phyloP scores from a whole-genome alignment of 2,888 invertebrate species.

The Andricus quercusramuli region DNA sequence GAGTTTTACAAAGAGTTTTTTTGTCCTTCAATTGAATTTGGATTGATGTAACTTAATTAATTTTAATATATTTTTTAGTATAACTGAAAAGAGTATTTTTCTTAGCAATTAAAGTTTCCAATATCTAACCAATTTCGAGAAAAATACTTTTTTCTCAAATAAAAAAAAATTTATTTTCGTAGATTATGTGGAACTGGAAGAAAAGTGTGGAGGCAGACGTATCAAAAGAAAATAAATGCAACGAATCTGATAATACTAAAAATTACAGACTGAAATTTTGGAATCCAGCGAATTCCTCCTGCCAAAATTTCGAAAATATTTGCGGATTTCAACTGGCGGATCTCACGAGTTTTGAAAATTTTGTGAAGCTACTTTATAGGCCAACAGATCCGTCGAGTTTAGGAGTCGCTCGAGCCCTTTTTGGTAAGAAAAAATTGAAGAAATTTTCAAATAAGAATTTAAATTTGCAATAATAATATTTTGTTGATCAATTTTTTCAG shows the following conservation, averaged over 20 bases:
- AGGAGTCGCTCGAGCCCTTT: constrained; percentile 88
- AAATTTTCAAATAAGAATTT: neutral
- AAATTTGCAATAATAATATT: too few relatives aligned
- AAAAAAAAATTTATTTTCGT: neutral
- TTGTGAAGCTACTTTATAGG: constrained; percentile 82
- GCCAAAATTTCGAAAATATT: constrained; percentile 58
- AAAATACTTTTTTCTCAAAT: too few relatives aligned
- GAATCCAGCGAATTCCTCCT: neutral
- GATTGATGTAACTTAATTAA: too few relatives aligned
- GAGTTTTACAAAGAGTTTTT: too few relatives aligned
- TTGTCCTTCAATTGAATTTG: too few relatives aligned
- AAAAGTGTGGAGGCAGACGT: neutral
- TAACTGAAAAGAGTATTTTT: too few relatives aligned
- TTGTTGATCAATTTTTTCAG: constrained; percentile 78
- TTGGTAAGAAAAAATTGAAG: constrained; percentile 83
- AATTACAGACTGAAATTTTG: neutral
- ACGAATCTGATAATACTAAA: constrained; percentile 4
- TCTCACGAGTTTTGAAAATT: constrained; percentile 75
- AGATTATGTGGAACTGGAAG: constrained; percentile 19
- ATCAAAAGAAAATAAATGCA: neutral
- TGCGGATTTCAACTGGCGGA: constrained; percentile 67
- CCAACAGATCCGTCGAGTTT: constrained; percentile 88
- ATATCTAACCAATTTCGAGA: too few relatives aligned
- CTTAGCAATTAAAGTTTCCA: too few relatives aligned
- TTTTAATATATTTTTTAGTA: too few relatives aligned